Base-by-base conservation (phyloP, 2,888 invertebrate species). In the Eubasilissa splendida region DNA sequence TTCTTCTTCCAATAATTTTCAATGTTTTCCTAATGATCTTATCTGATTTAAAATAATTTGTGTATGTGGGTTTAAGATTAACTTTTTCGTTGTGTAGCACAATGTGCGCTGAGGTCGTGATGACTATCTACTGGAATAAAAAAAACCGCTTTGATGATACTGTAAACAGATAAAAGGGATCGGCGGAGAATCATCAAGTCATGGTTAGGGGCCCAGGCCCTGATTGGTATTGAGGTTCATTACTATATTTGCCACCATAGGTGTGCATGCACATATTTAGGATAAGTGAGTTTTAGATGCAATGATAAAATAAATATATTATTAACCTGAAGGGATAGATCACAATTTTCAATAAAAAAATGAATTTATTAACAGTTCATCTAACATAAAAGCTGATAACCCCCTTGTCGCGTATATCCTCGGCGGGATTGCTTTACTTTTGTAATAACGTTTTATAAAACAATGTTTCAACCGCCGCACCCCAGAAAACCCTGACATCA, bases 401-500 rank as follows among this genome's bases (percentile, higher is more conserved):
- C 22, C 22, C 42, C 42, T 42, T 42, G 2, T 42, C 42, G 42
- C 42, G 3, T 5, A 42, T 42, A 42, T 7, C 3, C 4, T 42
- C 7, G 4, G 42, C 7, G 42, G 22, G 4, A 42, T 42, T 42
- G 42, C 42, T 42, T 31, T 14, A 12, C 53, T 54, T 58, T 70
- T 70, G 53, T 31, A 54, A 54, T 11, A 22, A 70, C 53, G 53
- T 22, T 70, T 70, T 70, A 53, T 22, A 70, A 33, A 53, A 54
- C 53, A 70, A 54, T 70, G 52, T 70, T 22, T 53, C 31, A 54
- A 54, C 53, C 50, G 52, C 66, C 66, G 66, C 66, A 50, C 66
- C 52, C 66, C 33, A 52, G 4, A 7, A 42, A 42, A 8, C 52
- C 50, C 66, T 22, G 63, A 12, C 63, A 63, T 33, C 31, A 12